phyloP scores from a whole-genome alignment of 2,888 invertebrate species.

The Pantelozetes paolii region DNA sequence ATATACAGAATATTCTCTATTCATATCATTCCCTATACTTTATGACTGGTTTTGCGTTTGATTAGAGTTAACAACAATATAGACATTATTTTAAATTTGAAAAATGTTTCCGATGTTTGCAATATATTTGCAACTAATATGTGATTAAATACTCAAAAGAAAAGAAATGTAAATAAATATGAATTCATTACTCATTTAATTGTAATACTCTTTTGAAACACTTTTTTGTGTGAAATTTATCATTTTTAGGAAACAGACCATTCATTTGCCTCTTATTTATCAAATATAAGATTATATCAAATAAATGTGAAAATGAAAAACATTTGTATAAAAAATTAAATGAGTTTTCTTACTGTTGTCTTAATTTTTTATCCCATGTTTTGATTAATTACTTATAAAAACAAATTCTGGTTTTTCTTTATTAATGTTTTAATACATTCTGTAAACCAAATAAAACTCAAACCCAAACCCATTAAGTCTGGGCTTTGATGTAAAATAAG shows the following conservation, averaged over 20 bases:
- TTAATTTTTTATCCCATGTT: too few relatives aligned
- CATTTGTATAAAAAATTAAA: too few relatives aligned
- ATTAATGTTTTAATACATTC: neutral
- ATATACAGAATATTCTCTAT: neutral
- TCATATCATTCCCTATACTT: neutral
- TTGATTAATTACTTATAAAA: too few relatives aligned
- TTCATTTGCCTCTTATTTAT: too few relatives aligned
- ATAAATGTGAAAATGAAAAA: too few relatives aligned
- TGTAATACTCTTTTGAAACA: neutral
- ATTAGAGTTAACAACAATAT: neutral
- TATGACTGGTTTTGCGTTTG: neutral
- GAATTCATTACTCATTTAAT: neutral
- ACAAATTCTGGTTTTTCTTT: too few relatives aligned
- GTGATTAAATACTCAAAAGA: conserved; percentile 5
- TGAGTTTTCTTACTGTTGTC: too few relatives aligned
- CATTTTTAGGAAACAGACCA: too few relatives aligned
- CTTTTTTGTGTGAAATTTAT: too few relatives aligned
- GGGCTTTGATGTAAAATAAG: neutral
- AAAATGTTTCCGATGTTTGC: conserved; percentile 12
- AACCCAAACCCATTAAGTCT: conserved; percentile 26
- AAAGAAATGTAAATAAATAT: neutral
- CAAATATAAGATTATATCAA: too few relatives aligned
- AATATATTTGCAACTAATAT: neutral
- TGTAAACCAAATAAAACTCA: conserved; percentile 1
- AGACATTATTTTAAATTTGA: neutral